A percentile compares a stretch with the other conserved stretches of the same genome.
These are phyloP conservation scores for Ursus arctos DNA, from an alignment of 2,113 vertebrate species.

Conservation along the genomic window DNA sequence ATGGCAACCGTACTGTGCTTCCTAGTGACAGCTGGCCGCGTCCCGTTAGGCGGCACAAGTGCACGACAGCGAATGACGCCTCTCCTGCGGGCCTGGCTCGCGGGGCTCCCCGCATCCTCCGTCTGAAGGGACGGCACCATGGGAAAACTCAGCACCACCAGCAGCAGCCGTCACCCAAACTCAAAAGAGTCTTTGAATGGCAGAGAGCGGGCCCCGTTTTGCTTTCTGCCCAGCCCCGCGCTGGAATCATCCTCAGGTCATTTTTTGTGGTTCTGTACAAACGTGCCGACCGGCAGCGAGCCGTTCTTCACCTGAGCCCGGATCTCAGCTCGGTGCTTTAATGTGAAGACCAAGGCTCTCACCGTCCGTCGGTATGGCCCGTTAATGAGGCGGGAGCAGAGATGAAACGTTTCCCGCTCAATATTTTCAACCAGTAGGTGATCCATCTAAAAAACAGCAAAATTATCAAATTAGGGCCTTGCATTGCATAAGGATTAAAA, in stretches of 20 bases:
- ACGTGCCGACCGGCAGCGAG: slow-evolving; percentile 86
- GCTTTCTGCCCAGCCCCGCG: slow-evolving; percentile 50
- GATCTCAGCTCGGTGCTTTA: slow-evolving; percentile 94
- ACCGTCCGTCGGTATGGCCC: slow-evolving; percentile 93
- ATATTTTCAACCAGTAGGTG: slow-evolving; percentile 96
- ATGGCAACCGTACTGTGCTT: slow-evolving; percentile 49
- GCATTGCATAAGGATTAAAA: slow-evolving; percentile 86
- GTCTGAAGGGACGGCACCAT: slow-evolving; percentile 69
- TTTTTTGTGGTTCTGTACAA: slow-evolving; percentile 95
- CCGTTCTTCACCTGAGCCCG: slow-evolving; percentile 91
- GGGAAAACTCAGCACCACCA: slow-evolving; percentile 67
- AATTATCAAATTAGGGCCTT: slow-evolving; percentile 89
- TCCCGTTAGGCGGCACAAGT: not conserved
- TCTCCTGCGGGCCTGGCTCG: slow-evolving; percentile 57
- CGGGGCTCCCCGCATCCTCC: slow-evolving; percentile 1
- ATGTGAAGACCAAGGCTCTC: slow-evolving; percentile 95
- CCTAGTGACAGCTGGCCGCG: slow-evolving; percentile 37
- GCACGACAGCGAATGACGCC: slow-evolving; percentile 60
- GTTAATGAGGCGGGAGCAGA: slow-evolving; percentile 94
- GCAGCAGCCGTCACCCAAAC: slow-evolving; percentile 62
- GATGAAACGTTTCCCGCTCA: slow-evolving; percentile 97
- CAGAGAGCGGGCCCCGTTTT: slow-evolving; percentile 44
- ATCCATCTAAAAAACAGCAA: slow-evolving; percentile 92
- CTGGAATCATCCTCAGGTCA: slow-evolving; percentile 80
- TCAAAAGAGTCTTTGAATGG: slow-evolving; percentile 73